Evolutionary conservation across 2,888 invertebrate genomes (phyloP), one percentile per base, ranked within the genome.

Genomic region (Nymphalis urticae): DNA sequence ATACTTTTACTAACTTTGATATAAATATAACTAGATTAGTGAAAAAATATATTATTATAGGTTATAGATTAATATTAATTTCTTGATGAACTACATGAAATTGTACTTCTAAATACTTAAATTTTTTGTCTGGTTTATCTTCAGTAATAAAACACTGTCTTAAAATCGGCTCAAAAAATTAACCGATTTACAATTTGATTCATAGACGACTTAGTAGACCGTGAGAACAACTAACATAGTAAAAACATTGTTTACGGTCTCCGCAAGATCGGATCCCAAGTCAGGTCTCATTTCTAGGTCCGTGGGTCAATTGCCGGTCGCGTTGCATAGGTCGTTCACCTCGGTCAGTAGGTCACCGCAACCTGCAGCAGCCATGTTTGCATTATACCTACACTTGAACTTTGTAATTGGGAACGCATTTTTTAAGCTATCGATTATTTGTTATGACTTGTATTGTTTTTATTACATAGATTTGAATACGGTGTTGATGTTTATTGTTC

Each of bases 331-430:
- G 90, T 73, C 89, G 79, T 82, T 75, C 88, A 87, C 88, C 90
- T 83, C 89, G 90, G 89, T 90, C 88, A 91, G 78, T 90, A 85
- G 90, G 90, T 89, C 90, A 82, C 75, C 81, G 83, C 83, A 81
- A 85, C 84, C 75, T 77, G 76, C 77, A 75, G 79, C 80, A 78
- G 77, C 81, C 75, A 73, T 75, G 75, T 75, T 71, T 75, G 73
- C 70, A 72, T 76, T 77, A 79, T 82, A 80, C 77, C 80, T 83
- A 88, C 88, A 85, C 90, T 90, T 90, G 89, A 90, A 90, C 89
- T 88, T 83, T 84, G 80, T 75, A 66, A 69, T 66, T 69, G 66
- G 69, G 63, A 69, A 71, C 63, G 65, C 66, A 69, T 71, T 65
- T 62, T 54, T 60, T 17, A 47, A 61, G 48, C 32, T 32, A 47